Evolutionary conservation across 2,113 vertebrate species (phyloP), one percentile per base, ranked within the genome.

Genomic region (Larimichthys crocea): DNA sequence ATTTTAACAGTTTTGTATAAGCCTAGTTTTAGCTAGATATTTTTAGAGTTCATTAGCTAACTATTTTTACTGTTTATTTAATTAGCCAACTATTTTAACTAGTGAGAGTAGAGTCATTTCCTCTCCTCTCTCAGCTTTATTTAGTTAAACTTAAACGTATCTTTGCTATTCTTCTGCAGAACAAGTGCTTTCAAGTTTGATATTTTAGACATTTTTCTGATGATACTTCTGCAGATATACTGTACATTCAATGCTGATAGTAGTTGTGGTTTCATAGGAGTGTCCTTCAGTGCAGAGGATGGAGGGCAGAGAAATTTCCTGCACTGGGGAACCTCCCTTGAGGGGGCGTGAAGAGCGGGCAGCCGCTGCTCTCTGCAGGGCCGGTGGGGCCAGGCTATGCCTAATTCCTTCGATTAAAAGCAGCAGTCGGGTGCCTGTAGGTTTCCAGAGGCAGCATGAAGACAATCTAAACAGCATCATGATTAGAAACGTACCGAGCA

Each of bases 321-420:
- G 71, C 40, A 63, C 49, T 77, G 14, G 48, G 71, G 49, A 68
- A 40, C 42, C 42, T 77, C 56, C 22, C 80, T 62, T 62, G 53
- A 70, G 46, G 78, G 35, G 69, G 85, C 61, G 76, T 91, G 86
- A 87, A 85, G 66, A 74, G 61, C 17, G 55, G 81, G 83, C 71
- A 79, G 81, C 75, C 59, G 35, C 82, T 61, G 61, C 80, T 76
- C 61, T 84, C 61, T 55, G 66, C 52, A 65, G 66, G 64, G 78
- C 42, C 10, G 1, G 26, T 3, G 4, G 48, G 66, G 50, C 64
- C 14, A 40, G 35, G 46, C n/a, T 75, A 74, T 42, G 75, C 69
- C 72, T 94, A 93, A 94, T 93, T 87, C 88, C 62, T 83, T 55
- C 73, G 83, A 93, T 94, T 94, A 88, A 91, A 94, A 93, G 82